phyloP scores from a whole-genome alignment of 2,113 vertebrate species.

The Crotalus horridus region DNA sequence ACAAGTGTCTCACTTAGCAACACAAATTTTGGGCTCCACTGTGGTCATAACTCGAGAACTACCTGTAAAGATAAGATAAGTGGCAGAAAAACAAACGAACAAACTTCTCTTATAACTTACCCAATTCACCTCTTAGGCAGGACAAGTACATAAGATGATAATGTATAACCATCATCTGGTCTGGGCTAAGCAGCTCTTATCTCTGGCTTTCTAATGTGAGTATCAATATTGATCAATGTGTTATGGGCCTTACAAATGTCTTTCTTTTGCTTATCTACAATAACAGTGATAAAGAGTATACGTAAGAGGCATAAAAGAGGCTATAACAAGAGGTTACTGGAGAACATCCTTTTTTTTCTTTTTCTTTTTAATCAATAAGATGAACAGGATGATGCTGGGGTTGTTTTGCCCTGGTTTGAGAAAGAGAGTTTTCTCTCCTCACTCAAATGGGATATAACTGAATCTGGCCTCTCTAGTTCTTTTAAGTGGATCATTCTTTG shows the following conservation, averaged over 20 bases:
- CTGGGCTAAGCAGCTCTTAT: not conserved
- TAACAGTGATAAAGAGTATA: not conserved
- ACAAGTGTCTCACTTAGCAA: no score
- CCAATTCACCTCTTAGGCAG: not conserved
- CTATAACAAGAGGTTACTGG: not conserved
- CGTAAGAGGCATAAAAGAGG: not conserved
- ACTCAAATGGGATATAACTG: constrained; percentile 46
- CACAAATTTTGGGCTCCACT: not conserved
- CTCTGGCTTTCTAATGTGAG: not conserved
- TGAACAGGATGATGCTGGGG: not conserved
- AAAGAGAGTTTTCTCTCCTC: constrained; percentile 6
- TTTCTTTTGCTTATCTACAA: not conserved
- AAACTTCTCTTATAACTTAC: not conserved
- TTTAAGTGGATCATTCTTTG: constrained; percentile 47
- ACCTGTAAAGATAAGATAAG: not conserved
- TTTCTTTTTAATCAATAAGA: not conserved
- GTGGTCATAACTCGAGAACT: not conserved
- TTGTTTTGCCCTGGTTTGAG: not conserved
- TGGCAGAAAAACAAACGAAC: not conserved
- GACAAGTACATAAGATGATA: not conserved
- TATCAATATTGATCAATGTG: not conserved
- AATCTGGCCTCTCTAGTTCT: constrained; percentile 36
- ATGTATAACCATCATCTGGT: not conserved
- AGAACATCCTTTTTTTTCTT: not conserved
- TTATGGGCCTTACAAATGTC: not conserved